Evolutionary conservation across 2,797 vertebrate genomes (phyloP).

Genomic region (Kryptopterus vitreolus): DNA sequence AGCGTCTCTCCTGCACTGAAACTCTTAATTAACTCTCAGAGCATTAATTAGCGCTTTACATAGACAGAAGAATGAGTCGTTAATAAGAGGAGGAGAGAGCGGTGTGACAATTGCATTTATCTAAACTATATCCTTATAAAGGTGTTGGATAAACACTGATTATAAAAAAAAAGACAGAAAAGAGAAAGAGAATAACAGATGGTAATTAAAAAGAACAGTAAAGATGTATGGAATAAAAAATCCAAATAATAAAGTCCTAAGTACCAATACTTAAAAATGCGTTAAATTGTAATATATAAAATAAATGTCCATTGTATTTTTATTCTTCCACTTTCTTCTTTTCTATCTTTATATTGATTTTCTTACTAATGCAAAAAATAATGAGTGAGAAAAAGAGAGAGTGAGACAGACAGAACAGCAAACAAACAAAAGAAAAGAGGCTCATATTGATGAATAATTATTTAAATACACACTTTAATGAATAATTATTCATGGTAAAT

Average conservation of each 20-base stretch:
- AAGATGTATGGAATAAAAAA: neutral
- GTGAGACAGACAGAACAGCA: neutral
- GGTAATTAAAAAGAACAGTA: neutral
- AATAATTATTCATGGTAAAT: too few species aligned
- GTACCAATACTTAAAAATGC: too few species aligned
- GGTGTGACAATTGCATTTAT: constrained; percentile 26
- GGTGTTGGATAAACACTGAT: neutral
- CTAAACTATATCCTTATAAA: neutral
- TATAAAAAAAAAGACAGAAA: neutral
- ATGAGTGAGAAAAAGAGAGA: neutral
- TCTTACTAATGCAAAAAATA: neutral
- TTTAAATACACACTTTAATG: neutral
- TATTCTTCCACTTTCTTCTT: neutral
- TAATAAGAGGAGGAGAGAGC: constrained; percentile 48
- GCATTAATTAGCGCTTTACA: constrained; percentile 48
- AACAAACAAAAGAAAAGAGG: neutral
- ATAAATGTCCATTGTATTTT: neutral
- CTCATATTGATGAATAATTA: neutral
- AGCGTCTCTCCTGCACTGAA: constrained; percentile 37
- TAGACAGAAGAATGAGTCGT: constrained; percentile 34
- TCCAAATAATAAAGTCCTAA: too few species aligned
- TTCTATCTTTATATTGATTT: neutral
- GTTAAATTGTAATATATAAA: too few species aligned
- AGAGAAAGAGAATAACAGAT: neutral
- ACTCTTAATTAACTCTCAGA: constrained; percentile 53